phyloP scores from a whole-genome alignment of 2,113 vertebrate genomes.

The Oryzias javanicus region DNA sequence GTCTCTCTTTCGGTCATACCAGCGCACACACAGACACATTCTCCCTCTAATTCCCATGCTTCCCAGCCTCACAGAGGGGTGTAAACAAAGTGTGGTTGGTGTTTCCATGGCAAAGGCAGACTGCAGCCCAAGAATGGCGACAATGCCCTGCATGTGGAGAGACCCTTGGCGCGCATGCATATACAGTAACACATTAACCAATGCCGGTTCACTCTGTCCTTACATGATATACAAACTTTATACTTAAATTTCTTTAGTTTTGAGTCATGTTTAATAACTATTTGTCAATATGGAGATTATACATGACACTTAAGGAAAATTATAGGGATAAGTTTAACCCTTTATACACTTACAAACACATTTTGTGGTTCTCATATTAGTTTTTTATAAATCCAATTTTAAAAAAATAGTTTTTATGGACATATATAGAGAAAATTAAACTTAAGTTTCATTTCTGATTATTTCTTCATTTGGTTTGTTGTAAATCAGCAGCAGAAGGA shows the following conservation, averaged over 20 bases:
- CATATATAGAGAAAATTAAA: too few relatives aligned
- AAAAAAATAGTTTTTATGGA: too few relatives aligned
- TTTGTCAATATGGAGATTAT: neutral
- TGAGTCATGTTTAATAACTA: neutral
- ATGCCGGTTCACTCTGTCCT: slow-evolving; percentile 12
- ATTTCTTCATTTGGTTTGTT: too few relatives aligned
- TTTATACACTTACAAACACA: too few relatives aligned
- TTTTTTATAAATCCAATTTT: too few relatives aligned
- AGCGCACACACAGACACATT: slow-evolving; percentile 28
- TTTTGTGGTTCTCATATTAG: too few relatives aligned
- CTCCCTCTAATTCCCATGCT: slow-evolving; percentile 64
- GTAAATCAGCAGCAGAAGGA: too few relatives aligned
- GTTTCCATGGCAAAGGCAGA: slow-evolving; percentile 77
- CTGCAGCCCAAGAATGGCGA: slow-evolving; percentile 78
- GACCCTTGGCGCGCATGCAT: slow-evolving; percentile 46
- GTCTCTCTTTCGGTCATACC: neutral
- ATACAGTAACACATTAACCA: slow-evolving; percentile 52
- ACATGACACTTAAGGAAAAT: neutral
- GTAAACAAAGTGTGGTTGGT: slow-evolving; percentile 70
- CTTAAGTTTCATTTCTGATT: too few relatives aligned
- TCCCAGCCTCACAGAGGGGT: slow-evolving; percentile 60
- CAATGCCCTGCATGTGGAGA: slow-evolving; percentile 72
- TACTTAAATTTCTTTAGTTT: neutral
- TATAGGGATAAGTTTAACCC: too few relatives aligned
- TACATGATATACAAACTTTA: neutral